phyloP scores from a whole-genome alignment of 2,113 vertebrate genomes.

The Heterotis niloticus region DNA sequence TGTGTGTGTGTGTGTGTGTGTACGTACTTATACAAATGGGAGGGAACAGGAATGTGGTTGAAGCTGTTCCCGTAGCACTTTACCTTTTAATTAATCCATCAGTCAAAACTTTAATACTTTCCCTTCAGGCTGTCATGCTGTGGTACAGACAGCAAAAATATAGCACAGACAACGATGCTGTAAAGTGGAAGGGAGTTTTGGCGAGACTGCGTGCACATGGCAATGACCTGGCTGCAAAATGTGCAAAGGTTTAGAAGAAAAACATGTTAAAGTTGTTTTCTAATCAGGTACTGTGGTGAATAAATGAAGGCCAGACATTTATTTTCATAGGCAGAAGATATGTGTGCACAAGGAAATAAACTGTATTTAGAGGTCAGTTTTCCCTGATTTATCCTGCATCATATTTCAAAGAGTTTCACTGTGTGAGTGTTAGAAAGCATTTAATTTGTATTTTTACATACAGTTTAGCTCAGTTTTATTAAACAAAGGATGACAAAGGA shows the following conservation, averaged over 20 bases:
- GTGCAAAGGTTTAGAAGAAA: no score
- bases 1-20: no score
- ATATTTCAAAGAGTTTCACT: no score
- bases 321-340: not conserved
- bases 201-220: no score
- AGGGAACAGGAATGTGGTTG: not conserved
- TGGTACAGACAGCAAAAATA: no score
- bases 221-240: no score
- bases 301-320: not conserved
- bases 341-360: not conserved
- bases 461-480: not conserved
- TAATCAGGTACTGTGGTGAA: no score
- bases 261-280: no score
- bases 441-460: not conserved
- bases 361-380: not conserved
- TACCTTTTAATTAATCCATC: slow-evolving; percentile 4
- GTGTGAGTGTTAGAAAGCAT: not conserved
- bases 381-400: no score
- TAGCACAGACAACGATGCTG: no score
- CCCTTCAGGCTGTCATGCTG: no score
- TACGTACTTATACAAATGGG: not conserved
- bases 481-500: not conserved
- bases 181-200: no score
- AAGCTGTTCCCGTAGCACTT: slow-evolving; percentile 2
- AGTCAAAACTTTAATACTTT: not conserved